These are phyloP conservation scores for Psilanteris sp. DNA, from an alignment of 1,140 invertebrate species.

Conservation along the genomic window DNA sequence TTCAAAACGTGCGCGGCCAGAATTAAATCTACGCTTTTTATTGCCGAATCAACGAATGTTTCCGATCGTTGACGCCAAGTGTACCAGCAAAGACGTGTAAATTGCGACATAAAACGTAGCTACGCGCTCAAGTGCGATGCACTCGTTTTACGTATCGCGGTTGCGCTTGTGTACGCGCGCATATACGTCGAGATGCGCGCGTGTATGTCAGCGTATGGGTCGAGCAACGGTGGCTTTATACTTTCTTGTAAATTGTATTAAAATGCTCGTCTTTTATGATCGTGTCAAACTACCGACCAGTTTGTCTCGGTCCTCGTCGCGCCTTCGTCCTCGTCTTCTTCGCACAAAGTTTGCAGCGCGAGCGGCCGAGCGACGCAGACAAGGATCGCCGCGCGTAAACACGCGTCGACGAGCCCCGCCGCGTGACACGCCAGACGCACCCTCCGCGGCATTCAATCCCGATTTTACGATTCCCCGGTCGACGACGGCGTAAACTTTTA, in stretches of 20 bases:
- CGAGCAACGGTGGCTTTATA: constrained; percentile 67
- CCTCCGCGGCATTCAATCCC: constrained; percentile 76
- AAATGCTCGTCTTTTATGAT: constrained; percentile 79
- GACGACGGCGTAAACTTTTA: constrained; percentile 76
- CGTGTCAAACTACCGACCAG: constrained; percentile 78
- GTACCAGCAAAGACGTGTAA: constrained; percentile 40
- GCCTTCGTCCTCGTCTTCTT: constrained; percentile 6
- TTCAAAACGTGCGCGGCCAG: too few relatives aligned
- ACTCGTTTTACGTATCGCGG: constrained; percentile 53
- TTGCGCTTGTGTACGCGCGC: too few relatives aligned
- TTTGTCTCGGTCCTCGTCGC: constrained; percentile 34
- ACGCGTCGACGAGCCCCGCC: constrained; percentile 27
- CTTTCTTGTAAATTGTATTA: constrained; percentile 81
- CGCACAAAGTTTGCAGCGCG: constrained; percentile 34
- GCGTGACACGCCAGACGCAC: constrained; percentile 72
- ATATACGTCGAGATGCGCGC: too few relatives aligned
- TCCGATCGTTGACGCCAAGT: constrained; percentile 16
- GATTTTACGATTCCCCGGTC: constrained; percentile 75
- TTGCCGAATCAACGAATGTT: constrained; percentile 8
- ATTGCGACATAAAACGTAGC: constrained; percentile 49
- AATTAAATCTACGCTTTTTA: constrained; percentile 16
- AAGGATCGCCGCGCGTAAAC: constrained; percentile 24
- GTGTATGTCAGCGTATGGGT: too few relatives aligned
- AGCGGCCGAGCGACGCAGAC: constrained; percentile 12
- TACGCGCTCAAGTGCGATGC: constrained; percentile 30